Evolutionary conservation across 2,797 vertebrate genomes (phyloP).

Genomic region (Sebastolobus alascanus): DNA sequence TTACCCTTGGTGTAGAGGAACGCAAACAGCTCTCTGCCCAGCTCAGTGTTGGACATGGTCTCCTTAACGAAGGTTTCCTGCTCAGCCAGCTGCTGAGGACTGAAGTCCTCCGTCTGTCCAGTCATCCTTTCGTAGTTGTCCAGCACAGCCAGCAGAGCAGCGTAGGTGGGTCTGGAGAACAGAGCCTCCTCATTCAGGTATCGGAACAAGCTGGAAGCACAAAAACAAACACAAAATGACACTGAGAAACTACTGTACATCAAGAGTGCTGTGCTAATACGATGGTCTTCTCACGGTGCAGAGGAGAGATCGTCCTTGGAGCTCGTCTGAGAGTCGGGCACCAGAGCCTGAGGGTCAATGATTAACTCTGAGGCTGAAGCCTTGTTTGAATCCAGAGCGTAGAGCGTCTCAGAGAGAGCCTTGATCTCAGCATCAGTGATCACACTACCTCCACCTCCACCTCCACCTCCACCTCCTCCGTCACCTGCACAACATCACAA

Average conservation of each 20-base stretch:
- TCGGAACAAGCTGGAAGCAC: slow-evolving; percentile 79
- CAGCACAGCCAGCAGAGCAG: slow-evolving; percentile 80
- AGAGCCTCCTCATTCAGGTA: slow-evolving; percentile 81
- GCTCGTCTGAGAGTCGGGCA: slow-evolving; percentile 74
- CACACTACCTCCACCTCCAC: background rate
- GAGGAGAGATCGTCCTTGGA: slow-evolving; percentile 75
- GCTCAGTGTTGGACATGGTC: slow-evolving; percentile 82
- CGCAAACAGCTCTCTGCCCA: slow-evolving; percentile 82
- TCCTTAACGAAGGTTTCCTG: slow-evolving; percentile 83
- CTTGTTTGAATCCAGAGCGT: slow-evolving; percentile 84
- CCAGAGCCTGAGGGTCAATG: slow-evolving; percentile 81
- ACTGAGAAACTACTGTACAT: background rate
- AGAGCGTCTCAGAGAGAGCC: slow-evolving; percentile 83
- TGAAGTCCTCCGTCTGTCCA: slow-evolving; percentile 79
- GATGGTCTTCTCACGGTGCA: slow-evolving; percentile 72
- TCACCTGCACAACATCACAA: slow-evolving; percentile 31
- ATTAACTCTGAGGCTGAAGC: slow-evolving; percentile 79
- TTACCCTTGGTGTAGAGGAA: slow-evolving; percentile 86
- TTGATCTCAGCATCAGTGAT: slow-evolving; percentile 83
- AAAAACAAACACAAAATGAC: background rate
- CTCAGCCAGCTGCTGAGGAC: slow-evolving; percentile 78
- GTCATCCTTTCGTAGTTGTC: slow-evolving; percentile 87
- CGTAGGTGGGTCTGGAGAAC: slow-evolving; percentile 85
- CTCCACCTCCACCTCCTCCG: background rate
- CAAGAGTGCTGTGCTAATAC: background rate